A percentile compares a stretch with the other conserved stretches of the same genome.
Evolutionary conservation across 2,888 invertebrate genomes (phyloP).

Genomic region (Eledona agricola): DNA sequence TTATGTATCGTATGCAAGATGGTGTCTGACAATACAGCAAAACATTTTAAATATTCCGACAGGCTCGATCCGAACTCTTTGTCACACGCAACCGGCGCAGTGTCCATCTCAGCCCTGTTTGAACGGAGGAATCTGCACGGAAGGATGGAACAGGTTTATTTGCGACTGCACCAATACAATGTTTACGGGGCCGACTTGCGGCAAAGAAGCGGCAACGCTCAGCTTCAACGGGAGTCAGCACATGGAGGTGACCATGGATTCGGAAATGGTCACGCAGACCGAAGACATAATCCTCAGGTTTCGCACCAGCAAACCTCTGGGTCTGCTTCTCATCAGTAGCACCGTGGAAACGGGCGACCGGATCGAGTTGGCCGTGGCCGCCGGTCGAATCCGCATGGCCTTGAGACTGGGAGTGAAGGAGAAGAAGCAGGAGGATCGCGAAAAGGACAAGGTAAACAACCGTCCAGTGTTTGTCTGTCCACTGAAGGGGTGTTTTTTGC

Average conservation of each 20-base stretch:
- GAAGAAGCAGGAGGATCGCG: slow-evolving; percentile 67
- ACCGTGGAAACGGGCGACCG: slow-evolving; percentile 82
- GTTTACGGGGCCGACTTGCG: slow-evolving; percentile 91
- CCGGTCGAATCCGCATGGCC: slow-evolving; percentile 82
- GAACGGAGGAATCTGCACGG: slow-evolving; percentile 86
- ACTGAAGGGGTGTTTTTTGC: slow-evolving; percentile 14
- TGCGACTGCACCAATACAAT: slow-evolving; percentile 93
- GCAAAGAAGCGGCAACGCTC: slow-evolving; percentile 86
- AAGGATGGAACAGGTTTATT: slow-evolving; percentile 95
- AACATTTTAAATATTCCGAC: neutral
- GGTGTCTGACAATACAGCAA: neutral
- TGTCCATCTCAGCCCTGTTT: slow-evolving; percentile 88
- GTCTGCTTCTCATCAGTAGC: slow-evolving; percentile 81
- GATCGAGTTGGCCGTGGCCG: slow-evolving; percentile 85
- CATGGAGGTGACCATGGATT: slow-evolving; percentile 65
- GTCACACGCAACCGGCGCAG: slow-evolving; percentile 82
- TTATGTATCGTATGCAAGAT: neutral
- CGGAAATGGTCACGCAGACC: slow-evolving; percentile 73
- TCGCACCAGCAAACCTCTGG: slow-evolving; percentile 80
- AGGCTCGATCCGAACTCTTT: slow-evolving; percentile 90
- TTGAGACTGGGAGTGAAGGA: slow-evolving; percentile 78
- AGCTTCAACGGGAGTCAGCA: slow-evolving; percentile 90
- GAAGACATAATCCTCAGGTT: slow-evolving; percentile 90
- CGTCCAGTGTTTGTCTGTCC: too few relatives aligned
- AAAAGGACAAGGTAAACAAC: slow-evolving; percentile 62